phyloP scores from a whole-genome alignment of 2,888 invertebrate genomes.

The Masnerella sp. region DNA sequence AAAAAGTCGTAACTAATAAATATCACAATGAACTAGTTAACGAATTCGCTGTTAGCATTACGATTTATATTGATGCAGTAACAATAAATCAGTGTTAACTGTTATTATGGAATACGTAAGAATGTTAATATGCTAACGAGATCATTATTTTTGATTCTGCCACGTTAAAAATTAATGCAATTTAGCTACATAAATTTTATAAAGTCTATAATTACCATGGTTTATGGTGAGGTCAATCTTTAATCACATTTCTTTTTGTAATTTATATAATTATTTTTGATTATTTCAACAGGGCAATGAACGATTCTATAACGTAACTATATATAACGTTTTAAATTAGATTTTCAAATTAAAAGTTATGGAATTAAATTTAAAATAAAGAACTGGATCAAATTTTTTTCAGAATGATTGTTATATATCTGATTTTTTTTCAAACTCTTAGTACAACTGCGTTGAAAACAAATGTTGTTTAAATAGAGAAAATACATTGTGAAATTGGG shows the following conservation, averaged over 20 bases:
- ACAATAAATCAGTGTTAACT: not conserved
- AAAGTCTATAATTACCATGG: slow-evolving; percentile 5
- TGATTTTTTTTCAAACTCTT: not conserved
- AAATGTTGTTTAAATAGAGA: too few species aligned
- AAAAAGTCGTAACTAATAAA: too few species aligned
- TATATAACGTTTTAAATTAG: too few species aligned
- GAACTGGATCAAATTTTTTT: too few species aligned
- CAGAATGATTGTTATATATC: not conserved
- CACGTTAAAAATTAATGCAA: not conserved
- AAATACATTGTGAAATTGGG: slow-evolving; percentile 30
- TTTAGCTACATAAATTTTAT: not conserved
- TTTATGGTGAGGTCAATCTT: not conserved
- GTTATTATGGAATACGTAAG: slow-evolving; percentile 6
- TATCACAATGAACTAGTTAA: too few species aligned
- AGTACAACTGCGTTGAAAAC: too few species aligned
- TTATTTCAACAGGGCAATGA: too few species aligned
- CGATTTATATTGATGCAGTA: not conserved
- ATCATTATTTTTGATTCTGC: not conserved
- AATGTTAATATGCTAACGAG: slow-evolving; percentile 8
- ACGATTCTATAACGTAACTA: too few species aligned
- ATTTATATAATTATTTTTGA: not conserved
- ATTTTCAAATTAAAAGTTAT: too few species aligned
- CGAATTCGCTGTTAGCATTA: too few species aligned
- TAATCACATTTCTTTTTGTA: not conserved
- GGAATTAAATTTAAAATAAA: too few species aligned